Evolutionary conservation across 2,113 vertebrate species (phyloP), one percentile per base, ranked within the genome.

Genomic region (Taurulus bubalis): DNA sequence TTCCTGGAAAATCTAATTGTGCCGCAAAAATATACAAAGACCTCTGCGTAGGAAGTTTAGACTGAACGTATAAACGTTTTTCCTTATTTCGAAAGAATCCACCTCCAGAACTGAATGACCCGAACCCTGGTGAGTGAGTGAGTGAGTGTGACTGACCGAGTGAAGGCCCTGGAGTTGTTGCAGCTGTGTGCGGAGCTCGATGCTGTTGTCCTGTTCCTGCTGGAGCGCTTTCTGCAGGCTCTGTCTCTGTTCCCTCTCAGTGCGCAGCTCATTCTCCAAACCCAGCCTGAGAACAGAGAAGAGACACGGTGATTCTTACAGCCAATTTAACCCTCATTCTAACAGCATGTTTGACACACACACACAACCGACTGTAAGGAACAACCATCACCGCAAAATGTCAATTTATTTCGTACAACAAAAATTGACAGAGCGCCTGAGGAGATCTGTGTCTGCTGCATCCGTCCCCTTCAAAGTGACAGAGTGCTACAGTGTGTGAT

Each of bases 131-230:
- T 51, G 10, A 7, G 28, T 32, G 28, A 60, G 56, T 76, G 60
- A 32, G 36, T 56, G 24, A 18, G 36, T 38, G 42, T n/a, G 14
- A 30, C 94, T 86, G 49, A 95, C 94, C 78, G 63, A 94, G 80
- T 97, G 95, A 59, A 99, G 88, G n/a, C 97, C 97, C 82, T 97
- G 95, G 26, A 97, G 96, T 89, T 99, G 97, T 18, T 98, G 96
- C 42, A 99, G 86, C 90, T 99, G 97, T 22, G 96, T 96, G 91
- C 95, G 96, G 38, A 99, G 96, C 75, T 97, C 95, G 1, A 87
- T 4, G 40, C 96, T 95, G 78, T 95, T 95, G 85, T 99, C 97
- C 79, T 96, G 97, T 80, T 99, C 97, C 22, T 92, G 94, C 84
- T 97, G 96, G 0, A 99, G 90, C 58, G 97, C 94, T 83, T 88